Percentiles rank a stretch among this genome's conserved stretches.
These are phyloP conservation scores for Drosophila erecta DNA, from an alignment of 1,140 invertebrate species.

Conservation along the genomic window DNA sequence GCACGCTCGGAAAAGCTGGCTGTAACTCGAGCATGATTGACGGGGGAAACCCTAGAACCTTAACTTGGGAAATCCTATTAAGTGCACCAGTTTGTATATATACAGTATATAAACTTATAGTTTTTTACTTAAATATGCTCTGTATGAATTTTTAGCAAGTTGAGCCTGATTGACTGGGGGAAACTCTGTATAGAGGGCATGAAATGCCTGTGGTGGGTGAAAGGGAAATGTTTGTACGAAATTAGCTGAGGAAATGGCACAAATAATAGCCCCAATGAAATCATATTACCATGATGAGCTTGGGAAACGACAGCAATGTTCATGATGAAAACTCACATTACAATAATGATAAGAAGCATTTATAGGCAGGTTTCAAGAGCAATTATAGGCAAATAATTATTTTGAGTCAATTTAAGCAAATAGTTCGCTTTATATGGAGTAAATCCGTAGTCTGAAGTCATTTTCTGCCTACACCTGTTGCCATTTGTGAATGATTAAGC, in stretches of 20 bases:
- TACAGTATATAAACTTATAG: too few species aligned
- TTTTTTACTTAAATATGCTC: too few species aligned
- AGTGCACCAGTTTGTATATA: too few species aligned
- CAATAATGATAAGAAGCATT: neutral
- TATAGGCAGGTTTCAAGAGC: neutral
- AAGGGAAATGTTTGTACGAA: neutral
- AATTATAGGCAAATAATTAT: neutral
- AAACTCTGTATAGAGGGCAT: neutral
- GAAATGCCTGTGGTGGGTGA: neutral
- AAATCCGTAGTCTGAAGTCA: neutral
- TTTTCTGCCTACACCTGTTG: constrained; percentile 19
- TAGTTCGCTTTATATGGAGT: neutral
- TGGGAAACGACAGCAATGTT: neutral
- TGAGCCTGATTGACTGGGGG: constrained; percentile 1
- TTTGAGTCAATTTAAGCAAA: neutral
- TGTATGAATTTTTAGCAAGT: neutral
- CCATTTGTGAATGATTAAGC: constrained; percentile 68
- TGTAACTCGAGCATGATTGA: constrained; percentile 18
- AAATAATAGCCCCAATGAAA: neutral
- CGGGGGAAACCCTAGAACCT: constrained; percentile 3
- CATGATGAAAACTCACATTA: neutral
- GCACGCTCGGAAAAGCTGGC: neutral
- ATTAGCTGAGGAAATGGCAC: neutral
- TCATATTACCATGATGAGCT: neutral
- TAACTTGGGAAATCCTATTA: too few species aligned